Percentiles rank a stretch among this genome's conserved stretches.
These are phyloP conservation scores for Zophobas atratus DNA, from an alignment of 1,140 invertebrate species.

Conservation along the genomic window DNA sequence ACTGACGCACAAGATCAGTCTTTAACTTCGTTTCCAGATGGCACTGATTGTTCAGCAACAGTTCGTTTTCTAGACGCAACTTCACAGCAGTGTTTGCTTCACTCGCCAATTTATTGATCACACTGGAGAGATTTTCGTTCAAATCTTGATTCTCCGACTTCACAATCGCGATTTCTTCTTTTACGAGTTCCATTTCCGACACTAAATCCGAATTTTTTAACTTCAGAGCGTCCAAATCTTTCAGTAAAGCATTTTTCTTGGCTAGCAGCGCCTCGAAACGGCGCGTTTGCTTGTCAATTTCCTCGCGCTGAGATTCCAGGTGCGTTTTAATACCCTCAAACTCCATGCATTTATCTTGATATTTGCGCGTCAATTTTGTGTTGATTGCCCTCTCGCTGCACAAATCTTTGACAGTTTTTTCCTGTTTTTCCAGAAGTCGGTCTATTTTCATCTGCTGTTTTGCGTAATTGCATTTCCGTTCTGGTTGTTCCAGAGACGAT, in stretches of 20 bases:
- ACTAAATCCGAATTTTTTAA: neutral
- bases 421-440: conserved; percentile 45
- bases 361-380: neutral
- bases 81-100: neutral
- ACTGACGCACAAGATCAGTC: neutral
- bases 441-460: conserved; percentile 52
- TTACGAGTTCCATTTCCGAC: neutral
- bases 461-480: conserved; percentile 33
- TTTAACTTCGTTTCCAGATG: conserved; percentile 23
- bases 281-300: neutral
- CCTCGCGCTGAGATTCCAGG: neutral
- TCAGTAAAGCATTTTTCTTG: neutral
- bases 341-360: neutral
- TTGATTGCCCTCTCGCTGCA: neutral
- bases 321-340: neutral
- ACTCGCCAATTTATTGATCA: neutral
- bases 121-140: neutral
- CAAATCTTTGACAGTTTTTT: conserved; percentile 13
- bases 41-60: neutral
- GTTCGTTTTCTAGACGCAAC: conserved; percentile 4
- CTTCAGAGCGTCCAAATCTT: neutral
- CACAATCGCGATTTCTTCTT: neutral
- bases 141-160: neutral
- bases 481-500: neutral
- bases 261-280: no score